Evolutionary conservation across 2,888 invertebrate genomes (phyloP).

Genomic region (Periphyllus acericola): DNA sequence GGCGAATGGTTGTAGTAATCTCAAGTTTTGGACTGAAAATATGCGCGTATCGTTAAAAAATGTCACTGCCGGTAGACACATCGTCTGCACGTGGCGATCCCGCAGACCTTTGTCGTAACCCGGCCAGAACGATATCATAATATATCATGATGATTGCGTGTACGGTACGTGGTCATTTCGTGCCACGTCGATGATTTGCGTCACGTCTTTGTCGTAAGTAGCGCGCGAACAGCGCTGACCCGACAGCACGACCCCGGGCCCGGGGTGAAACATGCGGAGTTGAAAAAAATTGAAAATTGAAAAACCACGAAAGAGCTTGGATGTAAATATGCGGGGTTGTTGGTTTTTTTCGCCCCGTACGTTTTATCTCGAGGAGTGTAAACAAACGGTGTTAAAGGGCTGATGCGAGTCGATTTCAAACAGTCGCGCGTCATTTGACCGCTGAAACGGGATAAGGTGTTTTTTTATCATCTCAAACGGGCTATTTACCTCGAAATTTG

Average conservation of each 20-base stretch:
- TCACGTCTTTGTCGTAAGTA: not conserved
- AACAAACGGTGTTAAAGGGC: not conserved
- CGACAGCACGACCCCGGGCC: too few species aligned
- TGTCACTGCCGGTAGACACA: too few species aligned
- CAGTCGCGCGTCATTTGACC: not conserved
- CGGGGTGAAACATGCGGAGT: too few species aligned
- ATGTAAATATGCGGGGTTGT: not conserved
- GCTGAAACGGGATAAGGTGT: not conserved
- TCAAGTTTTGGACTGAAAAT: too few species aligned
- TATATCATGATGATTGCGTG: not conserved
- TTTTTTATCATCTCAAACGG: not conserved
- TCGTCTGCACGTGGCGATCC: too few species aligned
- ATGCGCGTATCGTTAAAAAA: too few species aligned
- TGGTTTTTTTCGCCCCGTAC: not conserved
- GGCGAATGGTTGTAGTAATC: too few species aligned
- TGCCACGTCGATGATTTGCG: not conserved
- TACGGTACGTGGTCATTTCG: not conserved
- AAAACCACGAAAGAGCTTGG: not conserved
- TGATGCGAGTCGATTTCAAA: not conserved
- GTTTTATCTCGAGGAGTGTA: not conserved
- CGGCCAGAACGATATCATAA: too few species aligned
- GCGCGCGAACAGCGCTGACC: not conserved
- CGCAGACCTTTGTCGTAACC: too few species aligned
- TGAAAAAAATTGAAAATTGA: not conserved
- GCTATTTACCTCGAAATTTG: not conserved